Percentiles rank a stretch among this genome's conserved stretches.
Evolutionary conservation across 2,797 vertebrate species (phyloP).

Genomic region (Anguilla pacifica): DNA sequence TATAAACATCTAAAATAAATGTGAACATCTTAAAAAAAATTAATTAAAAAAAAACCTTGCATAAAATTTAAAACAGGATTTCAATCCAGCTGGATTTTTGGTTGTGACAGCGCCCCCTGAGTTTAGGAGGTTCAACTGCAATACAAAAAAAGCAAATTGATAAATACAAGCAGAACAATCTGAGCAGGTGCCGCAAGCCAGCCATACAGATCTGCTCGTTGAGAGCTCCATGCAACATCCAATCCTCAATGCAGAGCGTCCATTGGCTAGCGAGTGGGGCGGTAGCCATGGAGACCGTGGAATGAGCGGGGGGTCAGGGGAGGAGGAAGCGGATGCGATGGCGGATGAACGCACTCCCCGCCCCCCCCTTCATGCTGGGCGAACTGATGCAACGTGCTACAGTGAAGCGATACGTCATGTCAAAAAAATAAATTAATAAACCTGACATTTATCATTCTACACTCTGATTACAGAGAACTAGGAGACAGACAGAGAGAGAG

Average conservation of each 20-base stretch:
- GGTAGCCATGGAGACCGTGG: conserved; percentile 73
- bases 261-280: conserved; percentile 62
- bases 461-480: conserved; percentile 45
- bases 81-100: conserved; percentile 47
- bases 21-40: conserved; percentile 36
- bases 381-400: conserved; percentile 50
- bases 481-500: conserved; percentile 48
- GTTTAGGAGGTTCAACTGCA: background rate
- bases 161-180: conserved; percentile 69
- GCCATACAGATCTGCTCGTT: conserved; percentile 59
- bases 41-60: conserved; percentile 22
- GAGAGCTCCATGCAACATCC: conserved; percentile 64
- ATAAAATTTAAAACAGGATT: conserved; percentile 31
- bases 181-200: conserved; percentile 63
- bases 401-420: conserved; percentile 58
- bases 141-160: conserved; percentile 66
- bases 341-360: conserved; percentile 49
- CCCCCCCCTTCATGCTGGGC: conserved; percentile 50
- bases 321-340: conserved; percentile 56
- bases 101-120: conserved; percentile 1
- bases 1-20: background rate
- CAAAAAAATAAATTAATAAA: conserved; percentile 25
- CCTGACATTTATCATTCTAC: conserved; percentile 46
- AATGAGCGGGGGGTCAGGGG: conserved; percentile 59
- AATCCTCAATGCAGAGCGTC: conserved; percentile 46